These are phyloP conservation scores for Pseudoips prasinana DNA, from an alignment of 2,888 invertebrate species.

Conservation along the genomic window DNA sequence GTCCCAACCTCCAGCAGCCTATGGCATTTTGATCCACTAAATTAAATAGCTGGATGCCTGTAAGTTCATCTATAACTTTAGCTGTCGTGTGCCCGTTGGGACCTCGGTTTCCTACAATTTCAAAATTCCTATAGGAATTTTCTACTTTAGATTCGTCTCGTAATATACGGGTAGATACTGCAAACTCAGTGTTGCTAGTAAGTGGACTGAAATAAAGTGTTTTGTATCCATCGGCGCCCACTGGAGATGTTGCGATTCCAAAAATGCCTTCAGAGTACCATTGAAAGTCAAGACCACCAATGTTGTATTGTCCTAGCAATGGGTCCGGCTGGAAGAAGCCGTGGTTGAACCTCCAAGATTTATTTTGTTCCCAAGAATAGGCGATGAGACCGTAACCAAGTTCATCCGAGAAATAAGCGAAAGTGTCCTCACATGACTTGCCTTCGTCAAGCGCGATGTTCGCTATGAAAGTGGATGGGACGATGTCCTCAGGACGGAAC, in stretches of 20 bases:
- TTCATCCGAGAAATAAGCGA: constrained; percentile 91
- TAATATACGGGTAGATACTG: constrained; percentile 88
- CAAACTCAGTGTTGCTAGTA: constrained; percentile 89
- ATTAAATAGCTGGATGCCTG: constrained; percentile 89
- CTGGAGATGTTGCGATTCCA: constrained; percentile 87
- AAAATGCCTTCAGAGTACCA: constrained; percentile 93
- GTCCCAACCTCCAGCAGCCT: constrained; percentile 90
- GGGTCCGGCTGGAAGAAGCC: constrained; percentile 92
- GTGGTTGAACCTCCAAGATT: constrained; percentile 90
- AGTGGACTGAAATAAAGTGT: constrained; percentile 90
- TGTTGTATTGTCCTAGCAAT: constrained; percentile 88
- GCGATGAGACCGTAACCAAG: constrained; percentile 90
- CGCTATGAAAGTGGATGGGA: constrained; percentile 91
- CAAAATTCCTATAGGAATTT: constrained; percentile 87
- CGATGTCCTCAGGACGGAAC: constrained; percentile 87
- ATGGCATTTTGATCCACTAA: constrained; percentile 91
- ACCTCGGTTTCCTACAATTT: constrained; percentile 85
- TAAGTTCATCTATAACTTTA: constrained; percentile 86
- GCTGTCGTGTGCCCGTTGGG: constrained; percentile 87
- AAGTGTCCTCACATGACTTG: constrained; percentile 87
- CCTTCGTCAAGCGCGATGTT: constrained; percentile 92
- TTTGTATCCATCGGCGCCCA: constrained; percentile 85
- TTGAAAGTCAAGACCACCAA: constrained; percentile 91
- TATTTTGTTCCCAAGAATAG: constrained; percentile 89
- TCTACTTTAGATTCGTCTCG: constrained; percentile 85